phyloP scores from a whole-genome alignment of 2,888 invertebrate species.

The Pseudococcus viburni region DNA sequence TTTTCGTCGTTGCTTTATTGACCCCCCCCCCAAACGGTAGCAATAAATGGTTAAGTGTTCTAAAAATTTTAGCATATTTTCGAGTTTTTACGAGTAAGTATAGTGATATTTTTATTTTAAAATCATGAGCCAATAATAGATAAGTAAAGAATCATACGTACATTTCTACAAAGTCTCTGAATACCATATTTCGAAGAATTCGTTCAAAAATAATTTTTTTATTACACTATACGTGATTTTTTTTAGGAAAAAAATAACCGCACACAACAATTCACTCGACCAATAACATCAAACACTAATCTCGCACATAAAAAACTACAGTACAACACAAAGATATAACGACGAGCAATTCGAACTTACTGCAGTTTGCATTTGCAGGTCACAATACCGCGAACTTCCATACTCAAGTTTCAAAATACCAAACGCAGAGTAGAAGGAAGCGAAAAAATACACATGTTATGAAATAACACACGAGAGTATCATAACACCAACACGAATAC shows the following conservation, averaged over 20 bases:
- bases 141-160: too few species aligned
- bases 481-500: constrained; percentile 3
- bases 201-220: background rate
- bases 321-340: background rate
- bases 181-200: too few species aligned
- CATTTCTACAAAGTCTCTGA: too few species aligned
- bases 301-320: background rate
- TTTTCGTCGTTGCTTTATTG: too few species aligned
- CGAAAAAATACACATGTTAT: background rate
- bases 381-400: background rate
- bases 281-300: background rate
- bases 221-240: background rate
- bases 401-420: background rate
- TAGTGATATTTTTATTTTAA: too few species aligned
- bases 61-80: too few species aligned
- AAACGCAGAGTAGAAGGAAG: background rate
- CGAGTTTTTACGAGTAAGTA: too few species aligned
- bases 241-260: background rate
- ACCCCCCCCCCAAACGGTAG: too few species aligned
- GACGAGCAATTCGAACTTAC: background rate
- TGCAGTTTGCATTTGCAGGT: background rate
- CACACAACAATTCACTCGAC: background rate
- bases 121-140: too few species aligned
- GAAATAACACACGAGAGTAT: constrained; percentile 20
- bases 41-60: too few species aligned